These are phyloP conservation scores for Torymus auratus DNA, from an alignment of 2,888 invertebrate species.

Conservation along the genomic window DNA sequence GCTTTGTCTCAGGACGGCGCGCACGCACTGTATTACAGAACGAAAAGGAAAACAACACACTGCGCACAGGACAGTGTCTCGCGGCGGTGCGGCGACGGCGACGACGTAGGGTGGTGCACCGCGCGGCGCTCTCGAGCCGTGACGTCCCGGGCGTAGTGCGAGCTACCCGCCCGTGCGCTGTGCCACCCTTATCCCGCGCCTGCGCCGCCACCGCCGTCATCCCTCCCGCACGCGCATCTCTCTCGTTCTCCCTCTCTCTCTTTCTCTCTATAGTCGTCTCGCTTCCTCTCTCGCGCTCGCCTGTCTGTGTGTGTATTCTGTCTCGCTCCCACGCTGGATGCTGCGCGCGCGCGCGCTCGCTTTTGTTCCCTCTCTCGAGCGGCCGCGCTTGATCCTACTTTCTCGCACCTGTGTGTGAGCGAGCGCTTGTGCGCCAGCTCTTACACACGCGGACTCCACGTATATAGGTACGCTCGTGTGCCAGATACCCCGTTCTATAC, in stretches of 20 bases:
- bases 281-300: slow-evolving; percentile 32
- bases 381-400: slow-evolving; percentile 52
- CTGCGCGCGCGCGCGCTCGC: not conserved
- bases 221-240: slow-evolving; percentile 60
- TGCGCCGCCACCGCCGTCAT: slow-evolving; percentile 60
- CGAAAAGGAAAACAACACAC: too few relatives aligned
- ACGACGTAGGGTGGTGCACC: not conserved
- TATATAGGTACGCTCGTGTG: too few relatives aligned
- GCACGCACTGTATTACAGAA: too few relatives aligned
- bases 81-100: too few relatives aligned
- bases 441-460: too few relatives aligned
- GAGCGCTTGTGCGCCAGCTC: not conserved
- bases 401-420: slow-evolving; percentile 36
- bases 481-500: not conserved
- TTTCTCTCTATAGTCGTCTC: slow-evolving; percentile 20
- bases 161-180: slow-evolving; percentile 73
- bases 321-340: slow-evolving; percentile 52
- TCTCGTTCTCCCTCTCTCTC: slow-evolving; percentile 33
- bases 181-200: slow-evolving; percentile 72
- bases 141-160: slow-evolving; percentile 75
- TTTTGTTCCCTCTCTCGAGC: not conserved
- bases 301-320: slow-evolving; percentile 25
- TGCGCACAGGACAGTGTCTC: too few relatives aligned
- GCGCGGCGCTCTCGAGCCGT: slow-evolving; percentile 66
- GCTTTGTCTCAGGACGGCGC: too few relatives aligned